These are phyloP conservation scores for Aurelia aurita DNA, from an alignment of 30 jellyfish, hydroid and myxozoan species.

Conservation along the genomic window DNA sequence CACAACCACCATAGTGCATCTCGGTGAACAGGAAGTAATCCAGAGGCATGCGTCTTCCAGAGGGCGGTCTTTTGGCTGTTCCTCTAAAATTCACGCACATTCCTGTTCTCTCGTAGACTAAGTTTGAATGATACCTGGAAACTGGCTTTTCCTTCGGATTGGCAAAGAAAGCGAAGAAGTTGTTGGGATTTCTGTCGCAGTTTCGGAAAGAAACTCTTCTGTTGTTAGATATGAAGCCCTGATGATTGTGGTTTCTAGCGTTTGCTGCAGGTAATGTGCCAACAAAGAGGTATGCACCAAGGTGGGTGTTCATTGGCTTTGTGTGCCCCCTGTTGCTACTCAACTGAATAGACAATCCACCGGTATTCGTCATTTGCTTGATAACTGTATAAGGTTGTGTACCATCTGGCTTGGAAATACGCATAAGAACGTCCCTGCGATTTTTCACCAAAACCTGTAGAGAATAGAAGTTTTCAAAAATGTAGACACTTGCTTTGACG, in stretches of 20 bases:
- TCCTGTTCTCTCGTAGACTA: background rate
- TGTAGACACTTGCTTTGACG: too few species aligned
- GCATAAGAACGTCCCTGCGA: slow-evolving; percentile 41
- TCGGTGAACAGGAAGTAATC: slow-evolving; percentile 41
- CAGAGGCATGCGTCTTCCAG: slow-evolving; percentile 14
- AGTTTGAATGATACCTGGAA: background rate
- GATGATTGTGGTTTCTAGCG: background rate
- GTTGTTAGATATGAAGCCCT: slow-evolving; percentile 11
- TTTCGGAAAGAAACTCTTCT: background rate
- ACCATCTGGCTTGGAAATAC: slow-evolving; percentile 47
- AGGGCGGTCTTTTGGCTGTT: slow-evolving; percentile 17
- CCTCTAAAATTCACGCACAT: slow-evolving; percentile 25
- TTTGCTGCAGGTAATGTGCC: slow-evolving; percentile 34
- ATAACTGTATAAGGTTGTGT: slow-evolving; percentile 66
- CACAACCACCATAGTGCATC: slow-evolving; percentile 59
- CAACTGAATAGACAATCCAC: slow-evolving; percentile 50
- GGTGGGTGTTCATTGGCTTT: slow-evolving; percentile 9
- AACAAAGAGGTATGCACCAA: slow-evolving; percentile 47
- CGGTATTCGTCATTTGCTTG: slow-evolving; percentile 21
- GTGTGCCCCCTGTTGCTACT: slow-evolving; percentile 14
- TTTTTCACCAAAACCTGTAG: slow-evolving; percentile 10
- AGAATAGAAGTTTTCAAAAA: too few species aligned
- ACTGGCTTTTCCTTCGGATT: background rate
- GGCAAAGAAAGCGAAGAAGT: slow-evolving; percentile 34
- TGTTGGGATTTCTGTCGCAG: slow-evolving; percentile 9